These are phyloP conservation scores for Passer montanus DNA, from an alignment of 2,113 vertebrate genomes.

Conservation along the genomic window DNA sequence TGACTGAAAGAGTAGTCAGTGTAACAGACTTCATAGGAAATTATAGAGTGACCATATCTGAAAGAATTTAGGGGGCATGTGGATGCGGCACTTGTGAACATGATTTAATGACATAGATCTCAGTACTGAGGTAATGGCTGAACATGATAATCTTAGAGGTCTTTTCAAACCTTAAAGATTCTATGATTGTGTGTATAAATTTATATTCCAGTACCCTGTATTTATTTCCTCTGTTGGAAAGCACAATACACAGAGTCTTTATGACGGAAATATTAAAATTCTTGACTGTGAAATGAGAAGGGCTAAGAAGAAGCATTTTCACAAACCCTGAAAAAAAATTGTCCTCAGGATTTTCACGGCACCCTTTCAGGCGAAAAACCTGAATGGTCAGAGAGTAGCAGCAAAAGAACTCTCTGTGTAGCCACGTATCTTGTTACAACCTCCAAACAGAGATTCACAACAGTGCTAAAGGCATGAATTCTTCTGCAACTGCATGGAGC, in stretches of 20 bases:
- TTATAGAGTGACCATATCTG: background rate
- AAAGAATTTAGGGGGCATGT: background rate
- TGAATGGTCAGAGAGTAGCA: background rate
- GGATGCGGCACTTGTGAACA: fast-evolving
- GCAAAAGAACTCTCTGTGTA: background rate
- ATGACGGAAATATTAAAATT: background rate
- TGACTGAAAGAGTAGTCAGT: background rate
- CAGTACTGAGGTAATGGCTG: background rate
- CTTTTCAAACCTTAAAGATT: background rate
- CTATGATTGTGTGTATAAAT: background rate
- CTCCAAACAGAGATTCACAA: background rate
- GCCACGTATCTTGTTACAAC: background rate
- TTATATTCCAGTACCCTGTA: background rate
- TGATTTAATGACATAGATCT: background rate
- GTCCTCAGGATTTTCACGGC: background rate
- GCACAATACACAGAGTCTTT: background rate
- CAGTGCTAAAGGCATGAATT: background rate
- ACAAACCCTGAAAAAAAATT: background rate
- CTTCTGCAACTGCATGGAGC: background rate
- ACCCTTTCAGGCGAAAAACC: background rate
- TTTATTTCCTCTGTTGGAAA: background rate
- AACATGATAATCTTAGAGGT: background rate
- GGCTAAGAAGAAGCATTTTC: background rate
- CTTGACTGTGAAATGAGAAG: background rate
- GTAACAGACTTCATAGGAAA: background rate